phyloP scores from a whole-genome alignment of 1,140 invertebrate species.

The Popillia japonica region DNA sequence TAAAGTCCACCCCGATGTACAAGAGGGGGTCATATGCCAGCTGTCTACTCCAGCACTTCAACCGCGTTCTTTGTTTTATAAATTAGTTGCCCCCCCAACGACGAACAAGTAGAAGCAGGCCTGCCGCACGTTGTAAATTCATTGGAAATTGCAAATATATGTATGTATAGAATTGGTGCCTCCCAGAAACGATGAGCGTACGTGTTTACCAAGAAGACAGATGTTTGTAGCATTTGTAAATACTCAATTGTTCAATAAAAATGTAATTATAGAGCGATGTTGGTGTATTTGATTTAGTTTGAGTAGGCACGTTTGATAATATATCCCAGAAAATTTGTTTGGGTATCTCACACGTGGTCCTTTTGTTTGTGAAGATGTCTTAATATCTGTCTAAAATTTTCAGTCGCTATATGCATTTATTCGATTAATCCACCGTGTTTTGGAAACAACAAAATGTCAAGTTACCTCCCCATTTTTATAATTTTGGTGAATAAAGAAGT shows the following conservation, averaged over 20 bases:
- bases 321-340: not conserved
- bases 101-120: conserved; percentile 18
- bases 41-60: conserved; percentile 33
- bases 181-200: not conserved
- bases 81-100: conserved; percentile 36
- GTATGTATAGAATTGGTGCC: not conserved
- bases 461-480: no score
- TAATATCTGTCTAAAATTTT: no score
- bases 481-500: no score
- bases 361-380: no score
- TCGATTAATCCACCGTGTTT: no score
- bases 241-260: not conserved
- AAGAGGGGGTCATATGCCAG: conserved; percentile 17
- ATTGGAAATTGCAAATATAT: conserved; percentile 24
- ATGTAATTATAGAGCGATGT: not conserved
- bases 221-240: conserved; percentile 24
- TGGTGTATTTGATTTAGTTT: conserved; percentile 1
- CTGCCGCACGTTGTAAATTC: not conserved
- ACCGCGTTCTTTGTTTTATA: conserved; percentile 37
- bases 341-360: no score
- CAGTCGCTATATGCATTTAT: no score
- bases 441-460: no score
- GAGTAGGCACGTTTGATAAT: not conserved
- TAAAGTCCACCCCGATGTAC: conserved; percentile 1
- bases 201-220: conserved; percentile 2